Evolutionary conservation across 1,140 invertebrate genomes (phyloP).

Genomic region (Frieseomelitta varia): DNA sequence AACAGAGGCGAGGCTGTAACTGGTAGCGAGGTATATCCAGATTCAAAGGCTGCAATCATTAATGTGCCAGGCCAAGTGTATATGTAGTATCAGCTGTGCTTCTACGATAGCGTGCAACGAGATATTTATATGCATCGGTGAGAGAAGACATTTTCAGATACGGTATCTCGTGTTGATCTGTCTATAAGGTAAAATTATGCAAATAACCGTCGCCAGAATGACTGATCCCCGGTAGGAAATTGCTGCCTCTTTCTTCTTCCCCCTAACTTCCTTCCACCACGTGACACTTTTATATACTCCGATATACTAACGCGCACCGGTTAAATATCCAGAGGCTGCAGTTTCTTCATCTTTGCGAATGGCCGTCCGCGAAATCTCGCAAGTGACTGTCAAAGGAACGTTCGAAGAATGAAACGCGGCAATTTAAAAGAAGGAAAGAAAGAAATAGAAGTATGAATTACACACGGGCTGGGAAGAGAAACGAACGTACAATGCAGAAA

Average conservation of each 20-base stretch:
- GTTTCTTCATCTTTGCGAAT: not conserved
- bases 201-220: slow-evolving; percentile 2
- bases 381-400: too few relatives aligned
- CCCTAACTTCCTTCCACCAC: not conserved
- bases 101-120: not conserved
- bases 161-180: not conserved
- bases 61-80: not conserved
- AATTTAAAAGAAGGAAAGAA: too few relatives aligned
- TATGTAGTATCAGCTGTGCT: not conserved
- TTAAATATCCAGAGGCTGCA: not conserved
- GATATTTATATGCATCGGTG: not conserved
- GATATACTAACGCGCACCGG: not conserved
- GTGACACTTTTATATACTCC: not conserved
- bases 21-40: not conserved
- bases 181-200: slow-evolving; percentile 5
- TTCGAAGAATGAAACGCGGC: too few relatives aligned
- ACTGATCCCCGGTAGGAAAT: slow-evolving; percentile 15
- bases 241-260: not conserved
- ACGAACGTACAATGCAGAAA: too few relatives aligned
- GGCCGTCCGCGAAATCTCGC: not conserved
- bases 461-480: too few relatives aligned
- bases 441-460: too few relatives aligned
- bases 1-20: not conserved
- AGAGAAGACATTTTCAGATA: not conserved
- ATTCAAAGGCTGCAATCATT: slow-evolving; percentile 2